Evolutionary conservation across 2,113 vertebrate genomes (phyloP).

Genomic region (Trogon surrucura): DNA sequence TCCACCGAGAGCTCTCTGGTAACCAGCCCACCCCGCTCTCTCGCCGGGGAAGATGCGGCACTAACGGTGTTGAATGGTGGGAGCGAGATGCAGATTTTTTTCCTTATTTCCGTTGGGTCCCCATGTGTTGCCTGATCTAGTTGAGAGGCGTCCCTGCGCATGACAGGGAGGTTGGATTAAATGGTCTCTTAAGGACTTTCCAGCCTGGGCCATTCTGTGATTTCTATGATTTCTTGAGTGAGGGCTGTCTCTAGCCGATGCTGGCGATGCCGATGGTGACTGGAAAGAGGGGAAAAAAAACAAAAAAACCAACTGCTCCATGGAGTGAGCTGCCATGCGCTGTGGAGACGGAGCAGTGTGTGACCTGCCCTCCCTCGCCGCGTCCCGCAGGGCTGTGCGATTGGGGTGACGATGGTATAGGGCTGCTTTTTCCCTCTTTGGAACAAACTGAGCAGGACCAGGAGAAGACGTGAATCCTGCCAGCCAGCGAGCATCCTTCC

Average conservation of each 20-base stretch:
- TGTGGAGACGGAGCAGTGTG: neutral
- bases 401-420: fast-evolving
- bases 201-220: too few species aligned
- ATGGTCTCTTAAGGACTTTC: too few species aligned
- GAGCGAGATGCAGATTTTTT: neutral
- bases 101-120: neutral
- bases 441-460: neutral
- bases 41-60: neutral
- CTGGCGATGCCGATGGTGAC: neutral
- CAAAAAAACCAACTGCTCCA: neutral
- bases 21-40: neutral
- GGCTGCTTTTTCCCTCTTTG: neutral
- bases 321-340: fast-evolving
- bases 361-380: fast-evolving
- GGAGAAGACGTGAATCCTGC: neutral
- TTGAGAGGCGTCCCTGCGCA: too few species aligned
- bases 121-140: too few species aligned
- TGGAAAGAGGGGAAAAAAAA: neutral
- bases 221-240: neutral
- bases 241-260: neutral
- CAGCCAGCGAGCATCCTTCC: fast-evolving
- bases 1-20: neutral
- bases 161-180: too few species aligned
- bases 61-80: fast-evolving
- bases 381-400: neutral